Evolutionary conservation across 2,888 invertebrate genomes (phyloP).

Genomic region (Eilema griseolum): DNA sequence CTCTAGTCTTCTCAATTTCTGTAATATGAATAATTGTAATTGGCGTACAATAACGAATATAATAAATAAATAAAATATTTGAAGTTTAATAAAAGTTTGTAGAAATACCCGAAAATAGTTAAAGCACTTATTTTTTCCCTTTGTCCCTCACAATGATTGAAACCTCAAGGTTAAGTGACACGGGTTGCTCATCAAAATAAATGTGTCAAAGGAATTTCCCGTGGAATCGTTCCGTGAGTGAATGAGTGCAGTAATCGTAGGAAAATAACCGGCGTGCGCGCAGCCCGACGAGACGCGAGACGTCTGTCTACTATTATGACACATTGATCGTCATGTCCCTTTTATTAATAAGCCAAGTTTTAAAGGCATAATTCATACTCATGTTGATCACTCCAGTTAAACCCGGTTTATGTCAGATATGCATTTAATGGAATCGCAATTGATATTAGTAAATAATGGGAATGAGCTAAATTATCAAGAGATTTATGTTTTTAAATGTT

Average conservation of each 20-base stretch:
- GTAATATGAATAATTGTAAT: no score
- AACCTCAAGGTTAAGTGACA: conserved; percentile 4
- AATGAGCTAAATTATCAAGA: neutral
- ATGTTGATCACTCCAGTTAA: neutral
- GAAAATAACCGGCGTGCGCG: conserved; percentile 58
- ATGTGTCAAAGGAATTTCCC: conserved; percentile 61
- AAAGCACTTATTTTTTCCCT: neutral
- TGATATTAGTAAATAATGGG: neutral
- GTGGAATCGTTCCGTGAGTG: conserved; percentile 39
- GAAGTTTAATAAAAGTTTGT: neutral
- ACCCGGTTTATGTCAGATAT: neutral
- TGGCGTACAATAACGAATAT: no score
- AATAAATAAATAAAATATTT: neutral
- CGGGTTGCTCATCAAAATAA: conserved; percentile 38
- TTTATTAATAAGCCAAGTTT: neutral
- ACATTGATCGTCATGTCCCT: conserved; percentile 10
- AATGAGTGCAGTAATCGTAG: conserved; percentile 54
- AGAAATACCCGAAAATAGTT: neutral
- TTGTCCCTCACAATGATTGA: neutral
- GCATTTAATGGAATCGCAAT: neutral
- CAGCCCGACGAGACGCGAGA: conserved; percentile 25
- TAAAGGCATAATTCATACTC: neutral
- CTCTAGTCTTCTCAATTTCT: no score
- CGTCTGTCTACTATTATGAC: conserved; percentile 10
- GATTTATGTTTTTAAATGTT: neutral